Conservation (phyloP, 2,888 invertebrate species). For the Dolichomitus sp. region DNA sequence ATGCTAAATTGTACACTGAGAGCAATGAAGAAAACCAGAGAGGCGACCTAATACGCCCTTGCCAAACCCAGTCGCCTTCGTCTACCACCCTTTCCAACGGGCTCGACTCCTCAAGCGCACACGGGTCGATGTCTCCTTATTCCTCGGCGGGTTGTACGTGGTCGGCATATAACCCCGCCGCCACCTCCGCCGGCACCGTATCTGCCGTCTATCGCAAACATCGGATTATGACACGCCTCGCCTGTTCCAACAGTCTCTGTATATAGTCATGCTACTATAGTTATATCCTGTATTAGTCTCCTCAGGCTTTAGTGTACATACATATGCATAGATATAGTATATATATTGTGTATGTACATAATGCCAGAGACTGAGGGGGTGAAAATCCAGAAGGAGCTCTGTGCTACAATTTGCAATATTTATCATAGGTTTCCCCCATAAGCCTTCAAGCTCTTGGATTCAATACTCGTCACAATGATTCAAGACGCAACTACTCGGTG, state of each 20-base stretch:
- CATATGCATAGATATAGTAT: slow-evolving; percentile 39
- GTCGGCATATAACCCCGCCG: slow-evolving; percentile 59
- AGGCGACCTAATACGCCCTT: slow-evolving; percentile 52
- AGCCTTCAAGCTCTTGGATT: slow-evolving; percentile 14
- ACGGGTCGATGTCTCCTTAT: slow-evolving; percentile 67
- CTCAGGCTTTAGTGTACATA: slow-evolving; percentile 42
- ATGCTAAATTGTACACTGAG: slow-evolving; percentile 18
- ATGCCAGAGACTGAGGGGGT: slow-evolving; percentile 25
- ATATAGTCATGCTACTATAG: slow-evolving; percentile 32
- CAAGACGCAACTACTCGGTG: not conserved
- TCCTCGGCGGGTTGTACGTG: slow-evolving; percentile 62
- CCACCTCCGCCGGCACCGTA: slow-evolving; percentile 51
- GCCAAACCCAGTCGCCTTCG: slow-evolving; percentile 39
- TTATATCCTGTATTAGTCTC: slow-evolving; percentile 51
- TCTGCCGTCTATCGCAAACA: slow-evolving; percentile 66
- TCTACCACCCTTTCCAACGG: slow-evolving; percentile 26
- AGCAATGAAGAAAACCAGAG: slow-evolving; percentile 33
- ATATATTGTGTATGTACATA: slow-evolving; percentile 38
- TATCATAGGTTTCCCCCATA: slow-evolving; percentile 6
- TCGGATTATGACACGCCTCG: slow-evolving; percentile 68
- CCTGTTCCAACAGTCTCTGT: slow-evolving; percentile 59
- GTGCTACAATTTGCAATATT: slow-evolving; percentile 35
- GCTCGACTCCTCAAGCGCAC: slow-evolving; percentile 48
- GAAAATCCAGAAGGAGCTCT: not conserved
- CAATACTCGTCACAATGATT: not conserved